phyloP scores from a whole-genome alignment of 2,888 invertebrate genomes.

The Miltochrista miniata region DNA sequence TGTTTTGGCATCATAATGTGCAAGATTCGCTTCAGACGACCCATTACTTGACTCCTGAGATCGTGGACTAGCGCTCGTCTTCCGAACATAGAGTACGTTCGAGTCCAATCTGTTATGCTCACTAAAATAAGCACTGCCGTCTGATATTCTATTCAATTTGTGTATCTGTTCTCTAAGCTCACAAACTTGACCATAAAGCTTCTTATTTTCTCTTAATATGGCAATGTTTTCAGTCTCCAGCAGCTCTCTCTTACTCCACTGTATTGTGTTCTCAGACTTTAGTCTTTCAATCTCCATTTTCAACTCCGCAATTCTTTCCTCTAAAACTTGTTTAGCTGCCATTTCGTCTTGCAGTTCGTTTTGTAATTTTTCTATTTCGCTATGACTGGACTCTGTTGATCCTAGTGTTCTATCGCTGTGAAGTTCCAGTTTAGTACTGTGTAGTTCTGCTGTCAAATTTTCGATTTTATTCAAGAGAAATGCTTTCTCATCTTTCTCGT shows the following conservation, averaged over 20 bases:
- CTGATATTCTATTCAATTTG: constrained; percentile 74
- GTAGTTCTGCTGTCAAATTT: constrained; percentile 65
- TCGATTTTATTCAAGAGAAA: constrained; percentile 71
- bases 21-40: constrained; percentile 72
- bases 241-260: constrained; percentile 96
- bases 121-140: constrained; percentile 63
- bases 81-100: constrained; percentile 69
- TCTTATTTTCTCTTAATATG: constrained; percentile 95
- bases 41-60: constrained; percentile 76
- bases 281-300: constrained; percentile 90
- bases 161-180: constrained; percentile 77
- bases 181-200: constrained; percentile 83
- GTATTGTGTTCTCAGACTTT: constrained; percentile 96
- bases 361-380: constrained; percentile 73
- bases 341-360: constrained; percentile 77
- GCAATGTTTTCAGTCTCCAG: constrained; percentile 95
- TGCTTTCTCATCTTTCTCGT: constrained; percentile 72
- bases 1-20: constrained; percentile 65
- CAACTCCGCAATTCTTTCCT: constrained; percentile 70
- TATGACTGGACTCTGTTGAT: constrained; percentile 76
- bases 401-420: constrained; percentile 72
- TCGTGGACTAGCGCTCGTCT: constrained; percentile 69
- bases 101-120: constrained; percentile 60
- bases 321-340: constrained; percentile 75
- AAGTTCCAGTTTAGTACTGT: constrained; percentile 67